Percentiles rank a stretch among this genome's conserved stretches.
These are phyloP conservation scores for Fragum sueziense DNA, from an alignment of 2,888 invertebrate genomes.

Conservation along the genomic window DNA sequence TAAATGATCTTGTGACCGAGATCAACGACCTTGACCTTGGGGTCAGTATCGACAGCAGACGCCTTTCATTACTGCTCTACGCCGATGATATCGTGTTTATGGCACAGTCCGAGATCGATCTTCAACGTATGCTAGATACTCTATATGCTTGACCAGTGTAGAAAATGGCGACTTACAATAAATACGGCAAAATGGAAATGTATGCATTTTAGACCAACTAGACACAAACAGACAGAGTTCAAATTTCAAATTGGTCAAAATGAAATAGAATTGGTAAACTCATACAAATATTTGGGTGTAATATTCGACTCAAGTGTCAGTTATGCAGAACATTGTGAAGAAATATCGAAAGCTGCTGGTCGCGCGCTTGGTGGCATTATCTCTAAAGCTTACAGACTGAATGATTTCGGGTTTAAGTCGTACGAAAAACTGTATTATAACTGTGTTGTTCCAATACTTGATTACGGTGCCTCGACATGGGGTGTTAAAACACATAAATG, in stretches of 20 bases:
- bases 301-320: slow-evolving; percentile 32
- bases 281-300: slow-evolving; percentile 51
- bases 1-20: no score
- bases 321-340: slow-evolving; percentile 15
- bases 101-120: not conserved
- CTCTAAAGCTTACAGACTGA: slow-evolving; percentile 31
- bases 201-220: slow-evolving; percentile 28
- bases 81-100: no score
- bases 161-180: slow-evolving; percentile 28
- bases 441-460: slow-evolving; percentile 31
- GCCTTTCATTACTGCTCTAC: no score
- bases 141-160: slow-evolving; percentile 37
- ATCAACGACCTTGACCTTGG: no score
- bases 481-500: slow-evolving; percentile 29
- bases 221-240: slow-evolving; percentile 13
- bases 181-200: slow-evolving; percentile 28
- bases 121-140: slow-evolving; percentile 35
- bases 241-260: slow-evolving; percentile 36
- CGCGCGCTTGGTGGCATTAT: slow-evolving; percentile 38
- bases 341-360: slow-evolving; percentile 24
- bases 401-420: slow-evolving; percentile 40
- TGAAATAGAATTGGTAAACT: slow-evolving; percentile 21
- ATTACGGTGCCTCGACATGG: slow-evolving; percentile 23
- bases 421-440: slow-evolving; percentile 34
- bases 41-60: no score